Base-by-base conservation (phyloP, 2,113 vertebrate genomes). In the Crotalus horridus region DNA sequence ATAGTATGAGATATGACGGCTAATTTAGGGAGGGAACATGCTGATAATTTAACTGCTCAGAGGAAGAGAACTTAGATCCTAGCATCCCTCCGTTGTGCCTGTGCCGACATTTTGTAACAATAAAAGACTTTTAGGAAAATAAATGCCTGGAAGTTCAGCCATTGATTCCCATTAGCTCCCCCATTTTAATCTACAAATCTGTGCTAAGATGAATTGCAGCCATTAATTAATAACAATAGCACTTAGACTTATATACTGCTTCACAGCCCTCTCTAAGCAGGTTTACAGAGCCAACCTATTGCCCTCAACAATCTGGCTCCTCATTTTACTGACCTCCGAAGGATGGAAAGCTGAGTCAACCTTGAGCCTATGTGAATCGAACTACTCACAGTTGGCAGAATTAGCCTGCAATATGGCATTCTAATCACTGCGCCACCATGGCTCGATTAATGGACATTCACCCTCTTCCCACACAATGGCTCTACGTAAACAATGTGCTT, bases 351-450 rank as follows among this genome's bases (percentile, higher is more conserved):
- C 29, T 64, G 61, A n/a, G 12, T 64, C 29, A n/a, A n/a, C 11
- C 61, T 64, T 64, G 59, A 64, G 10, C 59, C 10, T 0, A 11
- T 64, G 26, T 12, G 59, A 64, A 64, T 13, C 29, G 29, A 64
- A 64, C 61, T 64, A 12, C 26, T n/a, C 11, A 9, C 26, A 64
- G 29, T 64, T 5, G 61, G 61, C 61, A 64, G 26, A n/a, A 64
- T 64, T 64, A 64, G 61, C 11, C 61, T 64, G 61, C 61, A 64
- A 64, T 86, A 86, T 21, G 23, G 85, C 43, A 86, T 43, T 86
- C 23, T 86, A 86, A 5, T 0, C 43, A 26, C 1, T 7, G 1
- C 1, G 0, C 6, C 3, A 86, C 29, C 4, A 64, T 5, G 11
- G 29, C 4, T 64, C 29, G n/a, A n/a, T 64, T 64, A 39, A 81